Conservation (phyloP, 2,113 vertebrate genomes). For the Noctilio leporinus region DNA sequence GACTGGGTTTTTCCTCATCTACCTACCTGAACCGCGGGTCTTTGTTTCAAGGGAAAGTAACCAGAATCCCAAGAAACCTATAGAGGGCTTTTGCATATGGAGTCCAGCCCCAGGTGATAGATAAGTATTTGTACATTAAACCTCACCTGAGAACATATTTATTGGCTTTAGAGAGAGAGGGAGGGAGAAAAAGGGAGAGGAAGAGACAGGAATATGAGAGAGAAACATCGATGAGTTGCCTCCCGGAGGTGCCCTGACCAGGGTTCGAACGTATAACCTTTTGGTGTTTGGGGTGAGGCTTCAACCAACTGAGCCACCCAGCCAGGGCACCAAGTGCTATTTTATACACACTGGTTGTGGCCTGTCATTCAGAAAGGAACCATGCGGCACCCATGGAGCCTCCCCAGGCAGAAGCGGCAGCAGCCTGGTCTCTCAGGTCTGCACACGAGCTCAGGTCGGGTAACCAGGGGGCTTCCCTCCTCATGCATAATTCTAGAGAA, state of each 20-base stretch:
- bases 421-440: neutral
- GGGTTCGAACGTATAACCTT: no score
- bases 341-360: neutral
- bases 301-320: no score
- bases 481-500: neutral
- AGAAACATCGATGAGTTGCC: no score
- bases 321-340: no score
- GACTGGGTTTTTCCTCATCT: neutral
- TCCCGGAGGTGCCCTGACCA: no score
- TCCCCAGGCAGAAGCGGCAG: neutral
- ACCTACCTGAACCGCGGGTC: neutral
- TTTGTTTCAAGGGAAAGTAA: conserved; percentile 18
- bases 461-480: neutral
- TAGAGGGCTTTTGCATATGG: neutral
- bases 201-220: no score
- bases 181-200: no score
- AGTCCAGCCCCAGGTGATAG: neutral
- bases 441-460: neutral
- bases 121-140: no score
- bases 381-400: neutral
- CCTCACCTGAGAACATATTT: no score
- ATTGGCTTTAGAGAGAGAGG: no score
- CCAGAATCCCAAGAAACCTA: neutral
- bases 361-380: neutral
- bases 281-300: no score